Conservation (phyloP, 2,888 invertebrate genomes). For the Phaonia tiefii region DNA sequence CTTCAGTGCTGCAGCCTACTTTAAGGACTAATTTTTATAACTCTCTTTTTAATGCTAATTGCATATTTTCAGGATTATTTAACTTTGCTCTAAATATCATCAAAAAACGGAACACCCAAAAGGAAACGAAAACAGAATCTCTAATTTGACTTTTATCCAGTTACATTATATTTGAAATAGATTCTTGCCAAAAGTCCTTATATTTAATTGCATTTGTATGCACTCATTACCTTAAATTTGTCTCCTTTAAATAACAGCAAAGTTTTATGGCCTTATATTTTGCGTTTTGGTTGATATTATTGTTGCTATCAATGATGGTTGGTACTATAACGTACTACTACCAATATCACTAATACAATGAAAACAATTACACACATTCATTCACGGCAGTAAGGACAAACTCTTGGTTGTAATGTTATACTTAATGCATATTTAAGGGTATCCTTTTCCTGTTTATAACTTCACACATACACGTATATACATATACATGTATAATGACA, state of each 20-base stretch:
- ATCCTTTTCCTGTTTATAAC: constrained; percentile 20
- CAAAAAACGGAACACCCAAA: too few species aligned
- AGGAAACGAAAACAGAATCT: constrained; percentile 20
- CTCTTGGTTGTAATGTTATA: constrained; percentile 26
- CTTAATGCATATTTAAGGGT: constrained; percentile 51
- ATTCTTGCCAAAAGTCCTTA: constrained; percentile 73
- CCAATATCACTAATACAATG: neutral
- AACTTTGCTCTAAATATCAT: constrained; percentile 43
- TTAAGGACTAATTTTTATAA: too few species aligned
- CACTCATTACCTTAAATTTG: constrained; percentile 77
- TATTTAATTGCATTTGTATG: constrained; percentile 76
- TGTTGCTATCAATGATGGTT: neutral
- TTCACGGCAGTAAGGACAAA: constrained; percentile 1
- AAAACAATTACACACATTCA: constrained; percentile 4
- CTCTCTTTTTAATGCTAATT: constrained; percentile 47
- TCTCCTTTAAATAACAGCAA: constrained; percentile 43
- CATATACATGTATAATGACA: neutral
- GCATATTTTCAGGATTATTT: constrained; percentile 48
- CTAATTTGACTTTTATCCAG: constrained; percentile 5
- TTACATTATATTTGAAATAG: constrained; percentile 1
- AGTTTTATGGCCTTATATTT: constrained; percentile 22
- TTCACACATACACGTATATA: constrained; percentile 5
- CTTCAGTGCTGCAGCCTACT: too few species aligned
- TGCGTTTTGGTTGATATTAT: neutral
- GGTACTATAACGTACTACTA: neutral